Evolutionary conservation across 2,113 vertebrate species (phyloP), one percentile per base, ranked within the genome.

Genomic region (Colius striatus): DNA sequence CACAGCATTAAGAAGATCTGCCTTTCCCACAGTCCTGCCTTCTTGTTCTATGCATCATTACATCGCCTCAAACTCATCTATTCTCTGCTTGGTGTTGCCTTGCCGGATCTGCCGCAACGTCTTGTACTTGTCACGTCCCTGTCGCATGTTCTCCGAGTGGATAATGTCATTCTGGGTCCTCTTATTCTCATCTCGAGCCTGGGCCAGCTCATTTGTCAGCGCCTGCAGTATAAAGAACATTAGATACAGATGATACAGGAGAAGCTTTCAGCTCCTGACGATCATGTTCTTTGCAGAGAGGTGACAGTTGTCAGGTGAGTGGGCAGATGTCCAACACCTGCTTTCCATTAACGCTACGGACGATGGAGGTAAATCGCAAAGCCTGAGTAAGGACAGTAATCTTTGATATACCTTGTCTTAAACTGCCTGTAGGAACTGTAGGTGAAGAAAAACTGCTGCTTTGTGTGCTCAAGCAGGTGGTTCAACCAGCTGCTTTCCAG

Each of bases 61-160:
- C 98, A 99, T 98, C n/a, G 99, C 98, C 95, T 99, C 99, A 43
- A 99, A 99, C 97, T 99, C 99, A 15, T 99, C 99, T 13, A 99
- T 99, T 89, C 99, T 98, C 98, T 99, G 99, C 98, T 99, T 99
- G 94, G 99, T 99, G 98, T 99, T 99, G 95, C 99, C 99, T 97
- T 98, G 98, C 13, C 99, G 97, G 96, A 99, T 99, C 98, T 99
- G 99, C 92, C 98, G 97, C 98, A 99, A 98, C 0, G 99, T 99
- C 98, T 99, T 99, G 98, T 99, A 99, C 97, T 99, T 99, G 98
- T 99, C 99, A 36, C 99, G 99, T 55, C 99, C 99, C 54, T 97
- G 98, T 45, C 98, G 95, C 93, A 99, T 97, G 50, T 99, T 99
- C 97, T 99, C 98, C 0, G 98, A 98, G 97, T 99, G 99, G 73